Conservation (phyloP, 2,888 invertebrate species). For the Escarpia spicata region DNA sequence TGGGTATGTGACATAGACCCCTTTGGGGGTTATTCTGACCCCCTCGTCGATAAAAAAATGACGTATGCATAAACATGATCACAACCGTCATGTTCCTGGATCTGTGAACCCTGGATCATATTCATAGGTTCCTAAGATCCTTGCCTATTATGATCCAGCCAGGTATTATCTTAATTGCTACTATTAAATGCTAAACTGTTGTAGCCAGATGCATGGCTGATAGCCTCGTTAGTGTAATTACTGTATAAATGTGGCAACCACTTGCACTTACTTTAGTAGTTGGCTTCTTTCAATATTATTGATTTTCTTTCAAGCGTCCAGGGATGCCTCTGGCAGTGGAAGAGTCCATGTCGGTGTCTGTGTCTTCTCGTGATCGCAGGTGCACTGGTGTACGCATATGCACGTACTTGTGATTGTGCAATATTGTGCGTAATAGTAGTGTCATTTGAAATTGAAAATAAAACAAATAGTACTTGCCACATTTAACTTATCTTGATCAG, state of each 20-base stretch:
- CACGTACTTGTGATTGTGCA: neutral
- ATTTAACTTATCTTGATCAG: neutral
- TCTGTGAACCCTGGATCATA: neutral
- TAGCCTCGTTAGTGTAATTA: neutral
- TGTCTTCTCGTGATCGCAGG: neutral
- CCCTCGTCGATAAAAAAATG: no score
- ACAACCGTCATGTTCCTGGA: neutral
- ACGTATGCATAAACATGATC: neutral
- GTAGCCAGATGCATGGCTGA: neutral
- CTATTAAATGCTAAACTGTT: neutral
- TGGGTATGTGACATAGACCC: no score
- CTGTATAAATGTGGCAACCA: neutral
- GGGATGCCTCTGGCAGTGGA: neutral
- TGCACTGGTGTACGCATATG: neutral
- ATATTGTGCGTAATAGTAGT: neutral
- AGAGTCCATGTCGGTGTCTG: neutral
- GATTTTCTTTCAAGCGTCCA: neutral
- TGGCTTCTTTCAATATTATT: neutral
- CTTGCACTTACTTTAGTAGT: neutral
- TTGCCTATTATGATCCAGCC: neutral
- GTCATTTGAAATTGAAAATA: no score
- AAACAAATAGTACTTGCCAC: neutral
- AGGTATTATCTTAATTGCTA: neutral
- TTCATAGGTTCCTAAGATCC: neutral
- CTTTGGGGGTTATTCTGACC: no score